Base-by-base conservation (phyloP, 2,797 vertebrate species). In the Iguana delicatissima region DNA sequence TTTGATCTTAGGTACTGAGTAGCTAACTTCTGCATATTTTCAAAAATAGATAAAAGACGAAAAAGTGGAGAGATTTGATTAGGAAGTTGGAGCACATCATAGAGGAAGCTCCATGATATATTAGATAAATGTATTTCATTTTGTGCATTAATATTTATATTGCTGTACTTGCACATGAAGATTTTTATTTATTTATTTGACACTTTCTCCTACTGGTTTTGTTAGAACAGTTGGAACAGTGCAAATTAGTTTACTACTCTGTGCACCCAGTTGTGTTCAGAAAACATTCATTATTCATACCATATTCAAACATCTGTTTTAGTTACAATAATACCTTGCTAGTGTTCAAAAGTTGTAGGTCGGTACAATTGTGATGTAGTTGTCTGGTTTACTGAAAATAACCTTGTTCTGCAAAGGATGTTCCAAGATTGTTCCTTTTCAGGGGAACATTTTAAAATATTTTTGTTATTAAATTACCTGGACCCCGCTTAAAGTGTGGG, bases 181-280 rank as follows among this genome's bases (percentile, higher is more conserved):
- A 59, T 87, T 84, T 79, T 79, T 50, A 79, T 50, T 73, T 90
- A 52, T 76, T 84, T 83, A 50, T 0, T 69, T 69, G 22, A n/a
- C 55, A 90, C 92, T 77, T 12, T 91, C 5, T 93, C 55, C 62
- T 89, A 8, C 83, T 2, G 0, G 2, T 84, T 91, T 92, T 90
- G 89, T 67, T 80, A 86, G 72, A 94, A 73, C 3, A 83, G 26
- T 26, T 77, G 85, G 1, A 46, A 0, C 20, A 89, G 90, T 46
- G 20, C 35, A 38, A 26, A 1, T 59, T 87, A 38, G 85, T 86
- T 89, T 89, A 84, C 82, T 89, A 67, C 38, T 79, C 57, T 79
- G 77, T 84, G 79, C 83, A 50, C 50, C 86, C 62, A 91, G 72
- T 50, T 84, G 77, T 84, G 26, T 76, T 77, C 10, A 80, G 67